Percentiles rank a stretch among this genome's conserved stretches.
These are phyloP conservation scores for Linnaemya tessellans DNA, from an alignment of 2,888 invertebrate genomes.

Conservation along the genomic window DNA sequence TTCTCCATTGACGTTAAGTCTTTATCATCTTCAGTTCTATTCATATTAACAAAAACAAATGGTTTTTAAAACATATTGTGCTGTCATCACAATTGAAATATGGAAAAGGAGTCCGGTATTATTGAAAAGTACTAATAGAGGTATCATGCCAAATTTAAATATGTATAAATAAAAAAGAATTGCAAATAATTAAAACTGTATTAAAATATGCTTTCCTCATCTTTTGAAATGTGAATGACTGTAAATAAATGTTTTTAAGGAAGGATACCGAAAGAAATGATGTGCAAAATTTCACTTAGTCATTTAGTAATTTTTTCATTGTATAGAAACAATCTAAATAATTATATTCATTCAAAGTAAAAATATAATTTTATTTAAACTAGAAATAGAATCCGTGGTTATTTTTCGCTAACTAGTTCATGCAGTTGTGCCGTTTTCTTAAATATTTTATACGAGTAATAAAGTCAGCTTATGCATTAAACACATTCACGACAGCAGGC, in stretches of 20 bases:
- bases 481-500: too few species aligned
- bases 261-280: neutral
- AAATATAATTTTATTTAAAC: too few species aligned
- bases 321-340: too few species aligned
- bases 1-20: neutral
- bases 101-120: conserved; percentile 1
- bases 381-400: too few species aligned
- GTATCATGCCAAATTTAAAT: neutral
- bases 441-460: too few species aligned
- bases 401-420: too few species aligned
- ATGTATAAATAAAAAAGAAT: neutral
- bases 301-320: too few species aligned
- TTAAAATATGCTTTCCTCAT: neutral
- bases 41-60: conserved; percentile 6
- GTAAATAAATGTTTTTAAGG: neutral
- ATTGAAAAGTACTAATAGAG: conserved; percentile 9
- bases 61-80: conserved; percentile 26
- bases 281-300: too few species aligned
- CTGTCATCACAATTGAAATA: conserved; percentile 51
- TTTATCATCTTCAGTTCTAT: conserved; percentile 10
- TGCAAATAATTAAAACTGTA: neutral
- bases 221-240: neutral
- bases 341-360: too few species aligned
- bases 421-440: too few species aligned
- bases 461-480: too few species aligned